Conservation (phyloP, 2,113 vertebrate genomes). For the Loxodonta africana region DNA sequence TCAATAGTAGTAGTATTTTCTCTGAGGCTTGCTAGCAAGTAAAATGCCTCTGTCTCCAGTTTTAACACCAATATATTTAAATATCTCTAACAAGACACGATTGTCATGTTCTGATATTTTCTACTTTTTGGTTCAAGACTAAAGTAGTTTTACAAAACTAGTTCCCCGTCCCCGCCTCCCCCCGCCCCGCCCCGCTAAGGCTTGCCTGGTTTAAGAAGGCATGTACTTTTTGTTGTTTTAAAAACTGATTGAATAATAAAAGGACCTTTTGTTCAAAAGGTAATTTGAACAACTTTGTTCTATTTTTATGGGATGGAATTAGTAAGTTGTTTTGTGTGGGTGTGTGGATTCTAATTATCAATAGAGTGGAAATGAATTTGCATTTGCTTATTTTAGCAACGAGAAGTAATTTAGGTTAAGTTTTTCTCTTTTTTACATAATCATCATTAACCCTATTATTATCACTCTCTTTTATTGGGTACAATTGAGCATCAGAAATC, state of each 20-base stretch:
- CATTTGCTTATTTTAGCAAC: constrained; percentile 74
- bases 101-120: not conserved
- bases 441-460: constrained; percentile 54
- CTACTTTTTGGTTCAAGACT: not conserved
- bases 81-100: not conserved
- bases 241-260: constrained; percentile 41
- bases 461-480: constrained; percentile 61
- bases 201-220: constrained; percentile 43
- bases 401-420: constrained; percentile 62
- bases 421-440: constrained; percentile 67
- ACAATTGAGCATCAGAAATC: not conserved
- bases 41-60: not conserved
- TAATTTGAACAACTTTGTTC: constrained; percentile 58
- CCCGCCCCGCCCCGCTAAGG: no score
- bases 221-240: not conserved
- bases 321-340: constrained; percentile 49
- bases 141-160: not conserved
- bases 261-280: constrained; percentile 53
- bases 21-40: not conserved
- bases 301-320: constrained; percentile 52
- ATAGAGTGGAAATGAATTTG: constrained; percentile 56
- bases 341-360: constrained; percentile 65
- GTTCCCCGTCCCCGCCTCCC: no score
- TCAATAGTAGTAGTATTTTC: not conserved
- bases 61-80: constrained; percentile 20